Evolutionary conservation across 2,113 vertebrate genomes (phyloP).

Genomic region (Plecturocebus donacophilus): DNA sequence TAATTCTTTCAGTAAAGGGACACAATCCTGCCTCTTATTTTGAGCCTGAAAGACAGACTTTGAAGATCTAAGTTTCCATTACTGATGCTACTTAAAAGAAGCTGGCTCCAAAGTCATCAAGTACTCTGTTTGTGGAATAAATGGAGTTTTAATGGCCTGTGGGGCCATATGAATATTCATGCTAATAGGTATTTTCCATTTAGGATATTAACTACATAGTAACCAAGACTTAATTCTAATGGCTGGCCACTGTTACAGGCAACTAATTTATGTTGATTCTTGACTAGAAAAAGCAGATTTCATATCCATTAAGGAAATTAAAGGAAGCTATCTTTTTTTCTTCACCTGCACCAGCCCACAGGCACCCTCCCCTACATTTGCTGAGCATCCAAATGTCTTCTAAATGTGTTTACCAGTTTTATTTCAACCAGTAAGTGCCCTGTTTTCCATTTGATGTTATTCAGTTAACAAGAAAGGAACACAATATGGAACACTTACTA

Average conservation of each 20-base stretch:
- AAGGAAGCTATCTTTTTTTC: neutral
- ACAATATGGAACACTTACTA: neutral
- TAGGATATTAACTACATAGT: constrained; percentile 67
- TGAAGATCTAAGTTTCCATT: constrained; percentile 18
- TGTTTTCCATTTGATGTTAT: neutral
- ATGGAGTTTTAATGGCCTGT: constrained; percentile 65
- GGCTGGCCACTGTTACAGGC: constrained; percentile 4
- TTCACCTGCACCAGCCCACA: neutral
- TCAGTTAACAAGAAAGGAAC: neutral
- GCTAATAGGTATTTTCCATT: constrained; percentile 65
- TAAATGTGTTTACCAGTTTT: neutral
- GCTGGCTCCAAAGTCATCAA: constrained; percentile 38
- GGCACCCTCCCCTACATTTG: neutral
- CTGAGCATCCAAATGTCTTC: neutral
- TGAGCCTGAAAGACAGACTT: neutral
- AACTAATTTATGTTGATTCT: constrained; percentile 63
- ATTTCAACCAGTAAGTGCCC: neutral
- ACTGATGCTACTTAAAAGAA: constrained; percentile 27
- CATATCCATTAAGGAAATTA: constrained; percentile 3
- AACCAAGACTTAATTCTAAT: constrained; percentile 68
- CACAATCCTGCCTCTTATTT: neutral
- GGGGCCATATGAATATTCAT: constrained; percentile 67
- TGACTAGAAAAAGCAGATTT: neutral
- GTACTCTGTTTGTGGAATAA: constrained; percentile 71
- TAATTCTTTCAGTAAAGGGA: neutral